Conservation (phyloP, 2,888 invertebrate species). For the Cheilosia vulpina region DNA sequence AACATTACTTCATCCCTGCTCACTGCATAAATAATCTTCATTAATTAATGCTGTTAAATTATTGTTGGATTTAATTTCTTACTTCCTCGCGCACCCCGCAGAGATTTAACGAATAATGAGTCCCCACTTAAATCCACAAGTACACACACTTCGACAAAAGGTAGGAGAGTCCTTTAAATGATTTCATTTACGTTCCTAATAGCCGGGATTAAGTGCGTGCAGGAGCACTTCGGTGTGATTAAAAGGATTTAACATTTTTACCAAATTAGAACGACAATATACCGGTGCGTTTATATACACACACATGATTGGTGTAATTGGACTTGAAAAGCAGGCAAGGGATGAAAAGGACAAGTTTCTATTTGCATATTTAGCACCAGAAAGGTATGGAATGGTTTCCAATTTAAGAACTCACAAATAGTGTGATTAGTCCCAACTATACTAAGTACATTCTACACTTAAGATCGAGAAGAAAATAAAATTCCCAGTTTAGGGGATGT, state of each 20-base stretch:
- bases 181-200: conserved; percentile 74
- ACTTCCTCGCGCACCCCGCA: conserved; percentile 44
- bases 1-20: conserved; percentile 52
- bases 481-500: conserved; percentile 40
- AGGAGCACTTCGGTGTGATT: conserved; percentile 74
- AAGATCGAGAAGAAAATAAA: conserved; percentile 22
- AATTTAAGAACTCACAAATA: conserved; percentile 55
- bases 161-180: conserved; percentile 66
- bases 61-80: conserved; percentile 74
- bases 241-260: conserved; percentile 71
- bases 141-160: conserved; percentile 68
- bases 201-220: conserved; percentile 74
- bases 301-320: conserved; percentile 74
- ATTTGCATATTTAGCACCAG: conserved; percentile 52
- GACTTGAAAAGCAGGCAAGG: conserved; percentile 68
- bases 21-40: conserved; percentile 72
- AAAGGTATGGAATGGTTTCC: conserved; percentile 35
- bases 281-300: conserved; percentile 45
- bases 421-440: conserved; percentile 55
- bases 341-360: conserved; percentile 66
- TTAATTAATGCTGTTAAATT: conserved; percentile 75
- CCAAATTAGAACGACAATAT: conserved; percentile 65
- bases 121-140: conserved; percentile 69
- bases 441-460: conserved; percentile 24
- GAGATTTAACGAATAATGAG: conserved; percentile 70